Evolutionary conservation across 2,797 vertebrate genomes (phyloP), one percentile per base, ranked within the genome.

Genomic region (Gobio occitaniae): DNA sequence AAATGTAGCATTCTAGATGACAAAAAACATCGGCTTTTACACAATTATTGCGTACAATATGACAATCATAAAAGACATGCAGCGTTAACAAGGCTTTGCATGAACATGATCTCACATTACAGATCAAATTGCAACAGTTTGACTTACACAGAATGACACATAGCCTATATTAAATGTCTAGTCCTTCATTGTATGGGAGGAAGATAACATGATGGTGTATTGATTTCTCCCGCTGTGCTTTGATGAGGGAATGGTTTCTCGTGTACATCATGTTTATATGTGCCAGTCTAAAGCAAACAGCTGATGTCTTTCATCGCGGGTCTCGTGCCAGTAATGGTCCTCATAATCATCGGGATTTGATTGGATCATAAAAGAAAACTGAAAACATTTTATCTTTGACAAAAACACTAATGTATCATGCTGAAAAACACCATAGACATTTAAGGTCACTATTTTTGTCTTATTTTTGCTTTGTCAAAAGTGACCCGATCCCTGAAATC

Each of bases 221-320:
- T 54, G 72, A 75, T 54, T 75, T 75, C 13, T 21, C 72, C 50
- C 12, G 72, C 72, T 36, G 48, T 19, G 25, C 72, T 54, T 32
- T 36, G 25, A 36, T 54, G 72, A 75, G 48, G 29, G 32, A 54
- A 75, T 75, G 29, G 50, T 17, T 75, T 75, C 52, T 54, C 50
- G 4, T 36, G 48, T 36, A 52, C 17, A 75, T 75, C 17, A 75
- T 75, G 72, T 54, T 54, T 36, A 54, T 75, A 54, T 25, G 32
- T 6, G 5, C 47, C 29, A 11, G 19, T 44, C 41, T 44, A 44
- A 44, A 44, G 41, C 41, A 44, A 44, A 44, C 41, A 44, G 32
- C 11, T 19, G 19, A 36, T 32, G 25, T 21, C 48, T 75, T 52
- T 36, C 52, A 52, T 19, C 13, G 48, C 17, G 17, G 16, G 3